A percentile compares a stretch with the other conserved stretches of the same genome.
Conservation (phyloP, 2,888 invertebrate genomes). For the Dynastes tityus region DNA sequence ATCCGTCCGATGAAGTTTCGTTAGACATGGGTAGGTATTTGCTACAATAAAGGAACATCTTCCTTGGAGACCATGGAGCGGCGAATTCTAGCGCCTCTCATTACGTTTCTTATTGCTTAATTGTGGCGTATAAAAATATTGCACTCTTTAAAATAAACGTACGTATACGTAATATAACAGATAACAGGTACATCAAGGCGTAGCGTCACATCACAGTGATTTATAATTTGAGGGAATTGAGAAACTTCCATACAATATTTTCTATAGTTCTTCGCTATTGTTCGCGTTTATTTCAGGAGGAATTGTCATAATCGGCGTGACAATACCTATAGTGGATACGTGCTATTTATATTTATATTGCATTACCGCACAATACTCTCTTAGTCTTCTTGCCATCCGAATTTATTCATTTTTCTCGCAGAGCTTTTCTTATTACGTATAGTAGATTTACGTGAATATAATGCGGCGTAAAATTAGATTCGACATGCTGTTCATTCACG, state of each 20-base stretch:
- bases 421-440: background rate
- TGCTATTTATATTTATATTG: no score
- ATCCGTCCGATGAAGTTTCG: slow-evolving; percentile 67
- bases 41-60: slow-evolving; percentile 62
- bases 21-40: slow-evolving; percentile 59
- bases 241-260: background rate
- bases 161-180: background rate
- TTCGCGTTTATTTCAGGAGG: no score
- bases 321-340: no score
- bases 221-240: background rate
- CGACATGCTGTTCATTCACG: background rate
- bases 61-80: slow-evolving; percentile 13
- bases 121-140: slow-evolving; percentile 7
- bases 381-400: background rate
- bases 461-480: slow-evolving; percentile 23
- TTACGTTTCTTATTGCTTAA: slow-evolving; percentile 9
- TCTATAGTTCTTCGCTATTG: background rate
- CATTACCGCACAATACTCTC: background rate
- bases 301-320: no score
- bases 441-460: slow-evolving; percentile 8
- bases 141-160: background rate
- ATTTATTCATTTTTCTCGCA: background rate
- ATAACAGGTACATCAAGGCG: slow-evolving; percentile 14
- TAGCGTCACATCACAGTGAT: slow-evolving; percentile 46
- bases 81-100: slow-evolving; percentile 19